Percentiles rank a stretch among this genome's conserved stretches.
Evolutionary conservation across 2,113 vertebrate species (phyloP).

Genomic region (Prochilodus magdalenae): DNA sequence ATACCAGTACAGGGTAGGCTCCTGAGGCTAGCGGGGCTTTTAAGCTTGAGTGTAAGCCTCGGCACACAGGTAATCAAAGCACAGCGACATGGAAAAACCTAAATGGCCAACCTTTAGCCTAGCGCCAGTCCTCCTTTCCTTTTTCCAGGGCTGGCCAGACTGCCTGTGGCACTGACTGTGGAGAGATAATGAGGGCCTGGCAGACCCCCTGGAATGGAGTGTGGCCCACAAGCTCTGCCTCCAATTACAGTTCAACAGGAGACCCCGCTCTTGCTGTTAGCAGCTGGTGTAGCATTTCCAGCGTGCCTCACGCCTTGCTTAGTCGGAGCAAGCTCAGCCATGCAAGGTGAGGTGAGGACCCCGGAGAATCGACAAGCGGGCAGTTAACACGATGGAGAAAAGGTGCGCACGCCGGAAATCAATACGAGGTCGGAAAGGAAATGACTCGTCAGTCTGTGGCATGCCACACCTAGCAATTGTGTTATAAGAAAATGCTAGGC

Average conservation of each 20-base stretch:
- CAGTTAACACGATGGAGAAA: not conserved
- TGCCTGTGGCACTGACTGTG: constrained; percentile 1
- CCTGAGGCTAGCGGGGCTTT: not conserved
- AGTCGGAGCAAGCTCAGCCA: not conserved
- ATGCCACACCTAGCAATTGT: not conserved
- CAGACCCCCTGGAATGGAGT: constrained; percentile 24
- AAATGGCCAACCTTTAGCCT: not conserved
- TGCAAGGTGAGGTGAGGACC: not conserved
- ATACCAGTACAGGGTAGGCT: not conserved
- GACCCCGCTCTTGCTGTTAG: not conserved
- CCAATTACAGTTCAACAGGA: constrained; percentile 29
- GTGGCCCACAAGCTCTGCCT: not conserved
- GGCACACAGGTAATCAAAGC: constrained; percentile 26
- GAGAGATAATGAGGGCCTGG: constrained; percentile 36
- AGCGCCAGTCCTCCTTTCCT: not conserved
- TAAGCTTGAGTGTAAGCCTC: not conserved
- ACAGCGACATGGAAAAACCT: not conserved
- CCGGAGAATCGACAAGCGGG: not conserved
- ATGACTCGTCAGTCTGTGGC: not conserved
- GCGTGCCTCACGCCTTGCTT: not conserved
- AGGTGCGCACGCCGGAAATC: not conserved
- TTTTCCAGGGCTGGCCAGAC: constrained; percentile 12
- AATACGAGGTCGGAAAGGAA: not conserved
- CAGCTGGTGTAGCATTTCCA: not conserved
- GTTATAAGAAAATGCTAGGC: not conserved